Base-by-base conservation (phyloP, 2,113 vertebrate genomes). In the Rousettus leschenaultii region DNA sequence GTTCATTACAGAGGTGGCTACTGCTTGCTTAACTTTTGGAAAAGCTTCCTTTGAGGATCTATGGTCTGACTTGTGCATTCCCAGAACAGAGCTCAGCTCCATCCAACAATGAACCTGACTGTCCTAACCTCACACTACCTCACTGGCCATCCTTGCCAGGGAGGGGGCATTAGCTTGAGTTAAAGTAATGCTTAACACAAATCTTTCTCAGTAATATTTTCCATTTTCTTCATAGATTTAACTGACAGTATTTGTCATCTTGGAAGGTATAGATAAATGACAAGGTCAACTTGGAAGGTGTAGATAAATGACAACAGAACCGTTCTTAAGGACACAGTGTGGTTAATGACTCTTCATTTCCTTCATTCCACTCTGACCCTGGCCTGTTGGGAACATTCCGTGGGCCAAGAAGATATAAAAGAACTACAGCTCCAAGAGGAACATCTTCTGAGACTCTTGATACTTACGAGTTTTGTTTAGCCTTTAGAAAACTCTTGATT, bases 351-450 rank as follows among this genome's bases (percentile, higher is more conserved):
- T 88, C 30, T 88, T 89, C 26, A 40, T 48, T 86, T 95, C 53
- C 33, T 51, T 73, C 26, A 38, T 86, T 40, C 22, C n/a, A 86
- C n/a, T 95, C 43, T 97, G 94, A 63, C 26, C 55, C 84, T 92
- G 40, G 28, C 70, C 28, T 10, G 3, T 28, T 61, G 33, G 61
- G 48, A 74, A 94, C 77, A 91, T 51, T 93, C 33, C 38, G 5
- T 89, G 57, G 66, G 55, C 30, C 73, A 88, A 77, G 73, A 80
- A 61, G 65, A 86, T 40, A 74, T 1, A 11, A 30, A 86, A 38
- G 51, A 92, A 21, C 30, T 75, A 13, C 59, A 68, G 5, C 21
- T 95, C 74, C 33, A 65, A n/a, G 9, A 11, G 3, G 59, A 61
- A 75, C 13, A 48, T 71, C 38, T 21, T 83, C 24, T 45, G n/a